phyloP scores from a whole-genome alignment of 1,140 invertebrate genomes.

The Drosophila saltans region DNA sequence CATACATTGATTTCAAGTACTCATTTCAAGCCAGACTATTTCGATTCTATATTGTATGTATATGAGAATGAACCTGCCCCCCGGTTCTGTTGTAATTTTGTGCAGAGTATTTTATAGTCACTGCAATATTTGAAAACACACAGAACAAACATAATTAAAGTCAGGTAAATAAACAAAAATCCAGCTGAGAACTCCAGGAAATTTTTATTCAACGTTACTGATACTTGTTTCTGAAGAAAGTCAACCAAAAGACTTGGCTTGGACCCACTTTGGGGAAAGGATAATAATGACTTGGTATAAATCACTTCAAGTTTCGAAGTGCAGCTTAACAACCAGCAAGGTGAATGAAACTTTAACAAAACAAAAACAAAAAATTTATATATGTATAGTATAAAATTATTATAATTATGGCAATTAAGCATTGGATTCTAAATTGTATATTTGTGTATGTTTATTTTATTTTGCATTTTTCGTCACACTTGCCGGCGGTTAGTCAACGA shows the following conservation, averaged over 20 bases:
- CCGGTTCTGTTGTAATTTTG: too few relatives aligned
- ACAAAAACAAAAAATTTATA: too few relatives aligned
- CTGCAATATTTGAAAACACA: background rate
- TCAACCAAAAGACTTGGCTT: background rate
- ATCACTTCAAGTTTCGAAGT: background rate
- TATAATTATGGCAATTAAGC: constrained; percentile 60
- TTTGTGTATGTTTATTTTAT: constrained; percentile 9
- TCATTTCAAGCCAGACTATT: too few relatives aligned
- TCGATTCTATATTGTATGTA: too few relatives aligned
- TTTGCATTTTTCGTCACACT: constrained; percentile 52
- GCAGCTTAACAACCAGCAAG: background rate
- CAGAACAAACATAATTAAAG: background rate
- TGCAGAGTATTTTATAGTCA: background rate
- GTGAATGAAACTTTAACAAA: constrained; percentile 19
- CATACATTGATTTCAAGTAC: too few relatives aligned
- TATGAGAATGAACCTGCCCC: too few relatives aligned
- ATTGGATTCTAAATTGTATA: constrained; percentile 50
- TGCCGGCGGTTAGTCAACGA: constrained; percentile 5
- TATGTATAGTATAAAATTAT: constrained; percentile 37
- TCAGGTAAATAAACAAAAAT: background rate
- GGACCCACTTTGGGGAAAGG: background rate
- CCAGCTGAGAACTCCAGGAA: background rate
- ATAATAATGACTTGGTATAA: background rate
- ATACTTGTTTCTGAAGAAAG: background rate
- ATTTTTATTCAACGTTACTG: background rate